A percentile compares a stretch with the other conserved stretches of the same genome.
phyloP scores from a whole-genome alignment of 2,888 invertebrate genomes.

The Hypselothyrea guttata region DNA sequence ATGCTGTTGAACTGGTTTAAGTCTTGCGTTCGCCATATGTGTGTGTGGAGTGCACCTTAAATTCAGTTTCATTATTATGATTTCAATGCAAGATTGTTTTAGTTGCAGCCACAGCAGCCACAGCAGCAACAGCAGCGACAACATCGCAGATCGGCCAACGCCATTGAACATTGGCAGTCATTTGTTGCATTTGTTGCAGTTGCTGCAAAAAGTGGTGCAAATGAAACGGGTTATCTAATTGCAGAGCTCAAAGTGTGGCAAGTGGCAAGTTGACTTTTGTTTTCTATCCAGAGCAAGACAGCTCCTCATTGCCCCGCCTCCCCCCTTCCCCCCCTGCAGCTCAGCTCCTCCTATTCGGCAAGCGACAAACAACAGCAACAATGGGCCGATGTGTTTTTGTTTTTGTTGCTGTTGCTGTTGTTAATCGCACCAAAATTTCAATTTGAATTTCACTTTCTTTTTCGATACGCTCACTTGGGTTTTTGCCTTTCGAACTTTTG shows the following conservation, averaged over 20 bases:
- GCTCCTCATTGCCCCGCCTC: constrained; percentile 27
- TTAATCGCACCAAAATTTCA: constrained; percentile 76
- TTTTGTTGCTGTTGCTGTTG: constrained; percentile 58
- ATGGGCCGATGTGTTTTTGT: constrained; percentile 28
- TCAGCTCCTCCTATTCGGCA: constrained; percentile 32
- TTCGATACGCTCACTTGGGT: constrained; percentile 79
- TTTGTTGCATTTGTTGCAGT: constrained; percentile 42
- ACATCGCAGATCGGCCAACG: constrained; percentile 52
- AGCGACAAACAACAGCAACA: constrained; percentile 52
- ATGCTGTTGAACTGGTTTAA: constrained; percentile 71
- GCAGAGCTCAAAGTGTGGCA: constrained; percentile 75
- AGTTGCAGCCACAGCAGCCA: constrained; percentile 45
- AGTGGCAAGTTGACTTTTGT: constrained; percentile 76
- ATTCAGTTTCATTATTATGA: constrained; percentile 76
- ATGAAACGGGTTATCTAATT: constrained; percentile 76
- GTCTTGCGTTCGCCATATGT: constrained; percentile 25
- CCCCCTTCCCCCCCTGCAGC: constrained; percentile 9
- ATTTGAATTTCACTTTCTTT: constrained; percentile 81
- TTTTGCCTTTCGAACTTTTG: constrained; percentile 79
- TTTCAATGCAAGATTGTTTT: constrained; percentile 66
- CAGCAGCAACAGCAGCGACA: constrained; percentile 6
- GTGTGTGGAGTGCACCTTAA: constrained; percentile 68
- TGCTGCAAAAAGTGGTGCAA: constrained; percentile 69
- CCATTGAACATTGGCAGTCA: constrained; percentile 77
- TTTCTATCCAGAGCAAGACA: constrained; percentile 65